These are phyloP conservation scores for Pachycephus smyrnensis DNA, from an alignment of 2,888 invertebrate genomes.

Conservation along the genomic window DNA sequence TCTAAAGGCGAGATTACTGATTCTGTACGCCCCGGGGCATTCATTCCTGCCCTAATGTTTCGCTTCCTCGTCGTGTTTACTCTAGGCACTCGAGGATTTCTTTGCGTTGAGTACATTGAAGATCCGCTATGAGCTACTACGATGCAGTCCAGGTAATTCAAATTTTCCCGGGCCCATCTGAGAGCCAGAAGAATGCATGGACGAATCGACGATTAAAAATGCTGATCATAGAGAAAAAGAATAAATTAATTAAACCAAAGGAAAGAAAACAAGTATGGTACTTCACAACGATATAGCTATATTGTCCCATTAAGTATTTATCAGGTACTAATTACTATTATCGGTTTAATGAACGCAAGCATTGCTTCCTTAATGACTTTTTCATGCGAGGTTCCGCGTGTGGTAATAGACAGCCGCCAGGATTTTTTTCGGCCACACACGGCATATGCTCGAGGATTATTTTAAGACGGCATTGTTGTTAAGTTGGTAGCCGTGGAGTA, in stretches of 20 bases:
- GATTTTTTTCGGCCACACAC: neutral
- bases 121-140: neutral
- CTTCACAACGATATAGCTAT: neutral
- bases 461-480: neutral
- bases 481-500: neutral
- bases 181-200: neutral
- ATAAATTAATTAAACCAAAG: neutral
- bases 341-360: neutral
- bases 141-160: neutral
- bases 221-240: neutral
- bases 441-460: neutral
- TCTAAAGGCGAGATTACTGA: conserved; percentile 47
- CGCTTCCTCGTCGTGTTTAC: conserved; percentile 39
- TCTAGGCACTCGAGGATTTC: neutral
- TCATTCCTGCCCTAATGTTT: conserved; percentile 44
- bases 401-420: neutral
- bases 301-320: neutral
- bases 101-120: neutral
- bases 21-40: conserved; percentile 50
- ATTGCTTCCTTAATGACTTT: neutral
- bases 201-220: neutral
- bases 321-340: neutral
- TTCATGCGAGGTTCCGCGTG: neutral
- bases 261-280: neutral
- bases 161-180: neutral